These are phyloP conservation scores for Macrocentrus cingulum DNA, from an alignment of 1,140 invertebrate species.

Conservation along the genomic window DNA sequence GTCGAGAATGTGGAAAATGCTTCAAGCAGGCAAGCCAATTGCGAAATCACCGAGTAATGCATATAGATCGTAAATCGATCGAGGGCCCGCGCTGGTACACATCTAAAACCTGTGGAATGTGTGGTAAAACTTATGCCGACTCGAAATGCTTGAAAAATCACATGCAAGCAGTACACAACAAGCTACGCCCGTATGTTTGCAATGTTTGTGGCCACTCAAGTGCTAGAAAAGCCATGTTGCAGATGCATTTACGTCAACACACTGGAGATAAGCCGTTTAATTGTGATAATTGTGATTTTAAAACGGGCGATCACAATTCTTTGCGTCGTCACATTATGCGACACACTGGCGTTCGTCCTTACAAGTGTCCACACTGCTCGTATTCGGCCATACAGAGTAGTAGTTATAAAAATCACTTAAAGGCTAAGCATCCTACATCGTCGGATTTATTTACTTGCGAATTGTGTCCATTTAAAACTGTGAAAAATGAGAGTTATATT, in stretches of 20 bases:
- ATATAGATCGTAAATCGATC: conserved; percentile 56
- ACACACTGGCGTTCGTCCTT: conserved; percentile 69
- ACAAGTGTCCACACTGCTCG: conserved; percentile 69
- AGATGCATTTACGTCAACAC: conserved; percentile 70
- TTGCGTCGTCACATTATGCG: conserved; percentile 73
- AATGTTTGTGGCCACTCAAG: conserved; percentile 75
- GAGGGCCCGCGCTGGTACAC: conserved; percentile 62
- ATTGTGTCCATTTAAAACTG: conserved; percentile 63
- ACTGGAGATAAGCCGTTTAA: conserved; percentile 77
- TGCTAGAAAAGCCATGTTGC: conserved; percentile 68
- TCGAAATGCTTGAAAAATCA: conserved; percentile 76
- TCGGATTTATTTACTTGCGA: conserved; percentile 63
- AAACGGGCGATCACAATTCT: conserved; percentile 73
- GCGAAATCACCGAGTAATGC: conserved; percentile 64
- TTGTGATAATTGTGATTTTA: conserved; percentile 71
- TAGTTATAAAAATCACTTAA: conserved; percentile 69
- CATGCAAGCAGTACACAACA: conserved; percentile 75
- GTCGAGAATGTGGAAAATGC: conserved; percentile 64
- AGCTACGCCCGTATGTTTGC: conserved; percentile 76
- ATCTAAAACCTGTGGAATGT: conserved; percentile 70
- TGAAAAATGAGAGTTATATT: conserved; percentile 62
- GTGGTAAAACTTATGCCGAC: conserved; percentile 71
- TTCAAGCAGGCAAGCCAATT: conserved; percentile 69
- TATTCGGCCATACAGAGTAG: conserved; percentile 71
- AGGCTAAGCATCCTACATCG: conserved; percentile 65